A percentile compares a stretch with the other conserved stretches of the same genome.
Conservation (phyloP, 2,113 vertebrate species). For the Cephalopholis sonnerati region DNA sequence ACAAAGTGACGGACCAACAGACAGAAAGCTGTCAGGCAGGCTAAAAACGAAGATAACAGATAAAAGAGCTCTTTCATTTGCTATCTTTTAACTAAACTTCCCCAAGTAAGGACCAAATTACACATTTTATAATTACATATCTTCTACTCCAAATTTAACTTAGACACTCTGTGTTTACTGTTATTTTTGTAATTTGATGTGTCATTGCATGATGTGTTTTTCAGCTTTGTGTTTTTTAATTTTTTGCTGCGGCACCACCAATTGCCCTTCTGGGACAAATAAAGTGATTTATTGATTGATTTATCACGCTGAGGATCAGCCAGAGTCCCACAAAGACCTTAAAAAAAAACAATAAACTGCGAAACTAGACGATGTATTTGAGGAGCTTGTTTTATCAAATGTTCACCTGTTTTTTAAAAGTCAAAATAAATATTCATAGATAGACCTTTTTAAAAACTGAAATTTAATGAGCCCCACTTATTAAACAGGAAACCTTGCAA, state of each 20-base stretch:
- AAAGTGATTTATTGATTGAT: conserved; percentile 44
- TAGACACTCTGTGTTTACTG: neutral
- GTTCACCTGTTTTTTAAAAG: conserved; percentile 4
- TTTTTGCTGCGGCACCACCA: conserved; percentile 1
- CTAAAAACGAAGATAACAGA: neutral
- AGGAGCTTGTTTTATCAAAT: neutral
- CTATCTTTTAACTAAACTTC: neutral
- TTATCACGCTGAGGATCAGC: conserved; percentile 21
- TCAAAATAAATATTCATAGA: conserved; percentile 30
- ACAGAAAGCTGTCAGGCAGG: neutral
- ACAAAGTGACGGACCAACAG: neutral
- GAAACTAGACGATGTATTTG: conserved; percentile 1
- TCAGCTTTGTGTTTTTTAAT: conserved; percentile 6
- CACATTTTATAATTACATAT: neutral
- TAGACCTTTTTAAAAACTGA: neutral
- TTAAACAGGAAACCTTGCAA: conserved; percentile 13
- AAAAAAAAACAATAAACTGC: conserved; percentile 2
- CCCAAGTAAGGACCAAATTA: neutral
- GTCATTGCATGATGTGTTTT: neutral
- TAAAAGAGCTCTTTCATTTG: neutral
- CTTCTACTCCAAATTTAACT: neutral
- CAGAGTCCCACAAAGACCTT: neutral
- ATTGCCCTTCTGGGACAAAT: conserved; percentile 34
- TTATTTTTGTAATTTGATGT: neutral
- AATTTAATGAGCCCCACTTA: neutral